Conservation (phyloP, 2,113 vertebrate genomes). For the Cynopterus brachyotis region DNA sequence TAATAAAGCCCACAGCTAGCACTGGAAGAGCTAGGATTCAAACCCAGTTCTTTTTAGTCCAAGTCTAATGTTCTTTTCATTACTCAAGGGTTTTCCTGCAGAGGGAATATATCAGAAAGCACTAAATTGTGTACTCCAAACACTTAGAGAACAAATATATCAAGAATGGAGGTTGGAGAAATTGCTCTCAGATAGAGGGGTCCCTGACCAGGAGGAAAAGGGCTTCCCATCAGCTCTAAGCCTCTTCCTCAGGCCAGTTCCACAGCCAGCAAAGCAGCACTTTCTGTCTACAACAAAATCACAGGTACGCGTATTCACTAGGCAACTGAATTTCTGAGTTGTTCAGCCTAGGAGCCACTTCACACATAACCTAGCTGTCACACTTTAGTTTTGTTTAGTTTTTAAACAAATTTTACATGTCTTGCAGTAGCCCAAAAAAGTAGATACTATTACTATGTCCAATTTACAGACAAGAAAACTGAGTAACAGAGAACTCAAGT, state of each 20-base stretch:
- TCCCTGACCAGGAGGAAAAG: neutral
- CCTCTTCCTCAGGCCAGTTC: neutral
- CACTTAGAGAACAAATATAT: constrained; percentile 1
- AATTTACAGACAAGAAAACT: neutral
- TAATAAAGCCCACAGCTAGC: neutral
- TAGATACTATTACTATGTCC: neutral
- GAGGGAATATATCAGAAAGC: neutral
- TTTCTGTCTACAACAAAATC: neutral
- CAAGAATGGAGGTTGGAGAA: neutral
- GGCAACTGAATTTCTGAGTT: neutral
- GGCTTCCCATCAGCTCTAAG: neutral
- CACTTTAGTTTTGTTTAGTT: neutral
- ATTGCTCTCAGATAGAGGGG: neutral
- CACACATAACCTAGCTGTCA: neutral
- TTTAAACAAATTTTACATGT: constrained; percentile 10
- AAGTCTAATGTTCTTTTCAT: neutral
- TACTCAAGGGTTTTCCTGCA: neutral
- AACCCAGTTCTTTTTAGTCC: neutral
- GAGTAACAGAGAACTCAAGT: constrained; percentile 11
- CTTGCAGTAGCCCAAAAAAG: neutral
- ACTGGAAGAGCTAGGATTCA: neutral
- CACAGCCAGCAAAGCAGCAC: neutral
- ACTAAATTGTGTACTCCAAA: neutral
- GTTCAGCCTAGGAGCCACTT: neutral
- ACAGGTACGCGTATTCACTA: neutral